phyloP scores from a whole-genome alignment of 2,797 vertebrate genomes.

The Bovichtus diacanthus region DNA sequence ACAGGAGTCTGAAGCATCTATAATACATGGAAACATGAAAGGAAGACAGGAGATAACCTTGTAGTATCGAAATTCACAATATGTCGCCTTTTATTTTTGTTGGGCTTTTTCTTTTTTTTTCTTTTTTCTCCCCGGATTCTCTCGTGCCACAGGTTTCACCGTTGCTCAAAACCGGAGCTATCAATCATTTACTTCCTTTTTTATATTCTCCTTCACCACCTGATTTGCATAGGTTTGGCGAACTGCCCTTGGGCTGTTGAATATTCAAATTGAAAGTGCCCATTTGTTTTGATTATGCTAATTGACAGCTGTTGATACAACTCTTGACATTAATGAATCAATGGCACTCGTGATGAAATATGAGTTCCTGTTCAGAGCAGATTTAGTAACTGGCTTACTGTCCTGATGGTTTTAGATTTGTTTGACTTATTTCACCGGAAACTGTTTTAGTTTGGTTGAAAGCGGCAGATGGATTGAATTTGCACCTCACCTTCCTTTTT shows the following conservation, averaged over 20 bases:
- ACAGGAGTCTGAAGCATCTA: slow-evolving; percentile 25
- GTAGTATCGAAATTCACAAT: slow-evolving; percentile 3
- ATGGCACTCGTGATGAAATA: slow-evolving; percentile 65
- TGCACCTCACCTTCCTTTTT: slow-evolving; percentile 55
- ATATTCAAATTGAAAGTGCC: slow-evolving; percentile 67
- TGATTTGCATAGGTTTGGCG: slow-evolving; percentile 66
- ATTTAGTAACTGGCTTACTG: slow-evolving; percentile 6
- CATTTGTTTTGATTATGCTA: slow-evolving; percentile 79
- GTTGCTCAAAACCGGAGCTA: slow-evolving; percentile 28
- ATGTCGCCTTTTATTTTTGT: slow-evolving; percentile 11
- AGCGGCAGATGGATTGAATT: slow-evolving; percentile 1
- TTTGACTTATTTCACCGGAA: background rate
- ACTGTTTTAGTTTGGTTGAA: background rate
- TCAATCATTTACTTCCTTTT: slow-evolving; percentile 61
- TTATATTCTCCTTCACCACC: slow-evolving; percentile 45
- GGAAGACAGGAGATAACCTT: slow-evolving; percentile 17
- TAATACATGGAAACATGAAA: background rate
- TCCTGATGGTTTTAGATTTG: background rate
- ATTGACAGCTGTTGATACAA: slow-evolving; percentile 76
- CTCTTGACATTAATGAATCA: slow-evolving; percentile 73
- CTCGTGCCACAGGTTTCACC: background rate
- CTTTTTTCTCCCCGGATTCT: background rate
- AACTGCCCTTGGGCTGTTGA: slow-evolving; percentile 59
- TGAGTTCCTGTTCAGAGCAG: slow-evolving; percentile 49
- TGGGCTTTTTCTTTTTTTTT: slow-evolving; percentile 13